Evolutionary conservation across 1,140 invertebrate genomes (phyloP).

Genomic region (Phymorhynchus buccinoides): DNA sequence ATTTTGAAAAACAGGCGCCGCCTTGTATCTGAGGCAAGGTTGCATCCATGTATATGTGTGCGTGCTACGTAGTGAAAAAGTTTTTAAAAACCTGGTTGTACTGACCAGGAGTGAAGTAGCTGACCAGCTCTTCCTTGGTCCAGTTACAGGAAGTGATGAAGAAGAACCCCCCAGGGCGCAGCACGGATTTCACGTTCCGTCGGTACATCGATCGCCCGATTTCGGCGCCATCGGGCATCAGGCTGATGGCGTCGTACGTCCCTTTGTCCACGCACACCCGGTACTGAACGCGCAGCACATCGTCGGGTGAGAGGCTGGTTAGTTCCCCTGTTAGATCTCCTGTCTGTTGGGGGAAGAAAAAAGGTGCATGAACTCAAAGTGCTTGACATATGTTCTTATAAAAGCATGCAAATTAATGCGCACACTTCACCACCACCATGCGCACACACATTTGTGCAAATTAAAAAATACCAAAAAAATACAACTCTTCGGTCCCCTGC

Average conservation of each 20-base stretch:
- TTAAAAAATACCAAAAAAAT: background rate
- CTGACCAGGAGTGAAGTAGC: conserved; percentile 79
- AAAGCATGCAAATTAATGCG: background rate
- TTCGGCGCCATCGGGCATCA: conserved; percentile 82
- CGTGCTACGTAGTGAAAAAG: no score
- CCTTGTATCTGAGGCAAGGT: no score
- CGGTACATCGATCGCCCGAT: conserved; percentile 81
- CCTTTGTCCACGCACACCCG: conserved; percentile 85
- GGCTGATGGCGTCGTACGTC: conserved; percentile 92
- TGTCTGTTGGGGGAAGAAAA: conserved; percentile 44
- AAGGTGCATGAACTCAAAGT: background rate
- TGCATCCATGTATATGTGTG: no score
- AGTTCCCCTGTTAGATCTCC: conserved; percentile 55
- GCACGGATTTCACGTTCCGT: conserved; percentile 78
- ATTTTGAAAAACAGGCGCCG: no score
- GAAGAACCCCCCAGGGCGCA: conserved; percentile 80
- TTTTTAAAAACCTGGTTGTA: no score
- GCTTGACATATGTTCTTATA: background rate
- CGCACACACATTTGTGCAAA: background rate
- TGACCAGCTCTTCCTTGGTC: conserved; percentile 86
- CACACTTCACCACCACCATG: background rate
- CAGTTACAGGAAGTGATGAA: conserved; percentile 95
- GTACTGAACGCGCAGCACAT: conserved; percentile 54
- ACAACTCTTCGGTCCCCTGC: no score
- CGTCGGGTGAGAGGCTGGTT: conserved; percentile 42